A percentile compares a stretch with the other conserved stretches of the same genome.
Conservation (phyloP, 2,888 invertebrate genomes). For the Lepidocyrtinus sp. region DNA sequence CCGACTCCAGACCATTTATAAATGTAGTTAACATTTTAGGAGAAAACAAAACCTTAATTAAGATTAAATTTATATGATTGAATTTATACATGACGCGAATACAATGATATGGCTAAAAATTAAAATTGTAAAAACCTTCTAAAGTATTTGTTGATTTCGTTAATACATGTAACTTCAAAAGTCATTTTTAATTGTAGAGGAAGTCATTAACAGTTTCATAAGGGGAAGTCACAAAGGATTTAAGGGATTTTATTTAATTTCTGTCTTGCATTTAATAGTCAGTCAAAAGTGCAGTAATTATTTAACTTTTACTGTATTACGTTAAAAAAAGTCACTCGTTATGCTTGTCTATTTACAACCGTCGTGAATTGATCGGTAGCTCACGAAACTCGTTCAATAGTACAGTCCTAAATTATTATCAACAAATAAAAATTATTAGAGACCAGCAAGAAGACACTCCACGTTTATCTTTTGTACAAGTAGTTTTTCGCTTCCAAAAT, state of each 20-base stretch:
- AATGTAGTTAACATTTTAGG: no score
- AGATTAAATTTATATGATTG: not conserved
- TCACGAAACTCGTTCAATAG: not conserved
- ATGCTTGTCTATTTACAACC: not conserved
- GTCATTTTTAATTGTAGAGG: not conserved
- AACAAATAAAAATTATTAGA: not conserved
- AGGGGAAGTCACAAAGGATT: not conserved
- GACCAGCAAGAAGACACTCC: constrained; percentile 7
- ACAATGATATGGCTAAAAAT: not conserved
- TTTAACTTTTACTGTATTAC: not conserved
- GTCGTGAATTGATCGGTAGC: not conserved
- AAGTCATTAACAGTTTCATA: not conserved
- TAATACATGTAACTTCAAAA: no score
- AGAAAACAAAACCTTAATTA: not conserved
- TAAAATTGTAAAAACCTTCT: not conserved
- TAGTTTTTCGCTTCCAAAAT: constrained; percentile 87
- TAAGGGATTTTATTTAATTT: not conserved
- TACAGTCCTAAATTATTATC: not conserved
- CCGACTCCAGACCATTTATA: no score
- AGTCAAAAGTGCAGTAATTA: no score
- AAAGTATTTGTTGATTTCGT: not conserved
- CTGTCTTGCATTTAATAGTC: not conserved
- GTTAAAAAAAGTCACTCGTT: not conserved
- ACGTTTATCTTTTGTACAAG: constrained; percentile 77
- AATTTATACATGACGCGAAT: no score